Percentiles rank a stretch among this genome's conserved stretches.
Conservation (phyloP, 2,113 vertebrate genomes). For the Mugil cephalus region DNA sequence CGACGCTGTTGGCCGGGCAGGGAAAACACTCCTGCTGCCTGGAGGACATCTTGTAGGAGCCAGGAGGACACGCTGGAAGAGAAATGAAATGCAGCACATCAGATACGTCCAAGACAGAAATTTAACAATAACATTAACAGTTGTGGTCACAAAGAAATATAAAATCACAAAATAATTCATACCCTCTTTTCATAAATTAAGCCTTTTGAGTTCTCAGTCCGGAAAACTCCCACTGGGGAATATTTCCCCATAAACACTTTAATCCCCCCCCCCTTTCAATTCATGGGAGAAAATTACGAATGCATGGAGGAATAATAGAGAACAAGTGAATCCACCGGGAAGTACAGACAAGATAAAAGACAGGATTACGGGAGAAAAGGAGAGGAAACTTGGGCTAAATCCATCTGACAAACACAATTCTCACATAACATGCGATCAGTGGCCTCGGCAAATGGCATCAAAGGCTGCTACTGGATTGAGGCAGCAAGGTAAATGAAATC, state of each 20-base stretch:
- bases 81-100: conserved; percentile 17
- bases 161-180: neutral
- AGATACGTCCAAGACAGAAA: neutral
- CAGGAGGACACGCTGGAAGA: conserved; percentile 89
- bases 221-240: neutral
- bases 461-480: conserved; percentile 34
- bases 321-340: conserved; percentile 11
- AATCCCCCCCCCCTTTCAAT: conserved; percentile 35
- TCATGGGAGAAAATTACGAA: conserved; percentile 37
- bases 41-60: conserved; percentile 93
- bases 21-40: conserved; percentile 91
- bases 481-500: conserved; percentile 24
- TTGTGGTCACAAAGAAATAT: neutral
- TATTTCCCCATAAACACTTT: neutral
- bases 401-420: conserved; percentile 58
- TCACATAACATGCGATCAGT: conserved; percentile 50
- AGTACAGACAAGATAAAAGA: conserved; percentile 22
- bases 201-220: neutral
- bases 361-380: conserved; percentile 39
- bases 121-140: too few species aligned
- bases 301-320: conserved; percentile 22
- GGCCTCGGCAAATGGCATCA: conserved; percentile 44
- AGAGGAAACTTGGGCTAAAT: conserved; percentile 45
- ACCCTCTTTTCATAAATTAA: neutral
- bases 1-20: conserved; percentile 92